phyloP scores from a whole-genome alignment of 2,113 vertebrate genomes.

The Lepisosteus oculatus region DNA sequence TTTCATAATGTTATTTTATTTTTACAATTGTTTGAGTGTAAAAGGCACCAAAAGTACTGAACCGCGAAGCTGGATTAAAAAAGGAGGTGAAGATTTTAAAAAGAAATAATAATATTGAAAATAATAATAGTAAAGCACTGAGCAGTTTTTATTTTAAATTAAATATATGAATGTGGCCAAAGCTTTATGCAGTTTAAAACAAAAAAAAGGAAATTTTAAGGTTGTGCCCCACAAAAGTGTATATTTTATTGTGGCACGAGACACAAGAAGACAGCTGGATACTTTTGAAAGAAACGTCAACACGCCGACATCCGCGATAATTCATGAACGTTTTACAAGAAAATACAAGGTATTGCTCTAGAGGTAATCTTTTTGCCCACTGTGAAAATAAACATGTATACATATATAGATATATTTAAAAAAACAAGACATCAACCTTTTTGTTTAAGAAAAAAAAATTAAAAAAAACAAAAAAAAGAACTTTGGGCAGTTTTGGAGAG shows the following conservation, averaged over 20 bases:
- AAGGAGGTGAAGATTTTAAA: slow-evolving; percentile 39
- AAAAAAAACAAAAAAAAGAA: slow-evolving; percentile 60
- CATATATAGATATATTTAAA: slow-evolving; percentile 80
- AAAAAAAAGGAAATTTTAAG: slow-evolving; percentile 62
- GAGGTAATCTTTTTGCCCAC: slow-evolving; percentile 86
- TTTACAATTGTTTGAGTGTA: slow-evolving; percentile 42
- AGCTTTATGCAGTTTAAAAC: slow-evolving; percentile 85
- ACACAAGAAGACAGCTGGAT: slow-evolving; percentile 55
- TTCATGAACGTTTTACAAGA: slow-evolving; percentile 71
- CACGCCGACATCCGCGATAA: slow-evolving; percentile 78
- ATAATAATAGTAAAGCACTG: slow-evolving; percentile 70
- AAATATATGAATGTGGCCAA: slow-evolving; percentile 90
- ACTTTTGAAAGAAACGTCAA: slow-evolving; percentile 53
- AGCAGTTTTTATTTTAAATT: slow-evolving; percentile 79
- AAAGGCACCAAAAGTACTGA: slow-evolving; percentile 66
- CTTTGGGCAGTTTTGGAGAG: slow-evolving; percentile 78
- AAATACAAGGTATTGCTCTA: slow-evolving; percentile 70
- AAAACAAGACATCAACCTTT: slow-evolving; percentile 64
- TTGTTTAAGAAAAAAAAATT: slow-evolving; percentile 61
- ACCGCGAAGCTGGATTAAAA: slow-evolving; percentile 60
- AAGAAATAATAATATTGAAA: slow-evolving; percentile 44
- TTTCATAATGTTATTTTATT: slow-evolving; percentile 38
- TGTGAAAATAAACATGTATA: slow-evolving; percentile 84
- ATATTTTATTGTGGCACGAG: slow-evolving; percentile 72
- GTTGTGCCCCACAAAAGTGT: slow-evolving; percentile 62